Evolutionary conservation across 1,140 invertebrate species (phyloP).

Genomic region (Pogonomyrmex californicus): DNA sequence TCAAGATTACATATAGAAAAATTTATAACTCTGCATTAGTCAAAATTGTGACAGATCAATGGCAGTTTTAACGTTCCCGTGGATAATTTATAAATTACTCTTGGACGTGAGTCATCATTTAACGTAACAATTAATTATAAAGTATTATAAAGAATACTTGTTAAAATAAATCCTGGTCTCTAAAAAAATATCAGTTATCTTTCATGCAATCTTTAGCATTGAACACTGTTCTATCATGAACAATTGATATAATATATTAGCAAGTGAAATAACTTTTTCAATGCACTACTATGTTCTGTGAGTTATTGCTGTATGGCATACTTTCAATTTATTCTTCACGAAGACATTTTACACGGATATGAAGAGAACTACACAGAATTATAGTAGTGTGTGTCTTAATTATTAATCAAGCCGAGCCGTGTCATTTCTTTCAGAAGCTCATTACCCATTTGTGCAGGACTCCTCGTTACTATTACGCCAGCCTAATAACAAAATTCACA

Average conservation of each 20-base stretch:
- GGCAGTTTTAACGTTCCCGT: conserved; percentile 66
- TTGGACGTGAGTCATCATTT: conserved; percentile 58
- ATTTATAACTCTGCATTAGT: conserved; percentile 61
- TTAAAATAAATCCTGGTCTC: conserved; percentile 62
- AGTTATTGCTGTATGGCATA: conserved; percentile 56
- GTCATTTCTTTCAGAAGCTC: conserved; percentile 96
- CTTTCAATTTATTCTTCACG: conserved; percentile 82
- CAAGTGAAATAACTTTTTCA: conserved; percentile 44
- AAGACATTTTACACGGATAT: conserved; percentile 82
- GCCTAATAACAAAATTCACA: conserved; percentile 86
- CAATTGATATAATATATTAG: conserved; percentile 44
- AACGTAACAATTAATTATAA: conserved; percentile 74
- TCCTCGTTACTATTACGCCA: conserved; percentile 97
- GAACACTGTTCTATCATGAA: conserved; percentile 5
- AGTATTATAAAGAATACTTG: conserved; percentile 72
- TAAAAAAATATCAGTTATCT: conserved; percentile 61
- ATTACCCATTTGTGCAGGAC: conserved; percentile 98
- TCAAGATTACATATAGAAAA: conserved; percentile 81
- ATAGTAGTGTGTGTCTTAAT: conserved; percentile 70
- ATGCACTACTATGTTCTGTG: conserved; percentile 62
- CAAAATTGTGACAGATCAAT: conserved; percentile 55
- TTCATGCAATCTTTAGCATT: conserved; percentile 23
- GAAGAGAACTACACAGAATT: conserved; percentile 85
- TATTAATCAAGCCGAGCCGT: conserved; percentile 89
- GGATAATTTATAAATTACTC: conserved; percentile 58